A percentile compares a stretch with the other conserved stretches of the same genome.
Conservation (phyloP, 2,888 invertebrate species). For the Microplitis manilae region DNA sequence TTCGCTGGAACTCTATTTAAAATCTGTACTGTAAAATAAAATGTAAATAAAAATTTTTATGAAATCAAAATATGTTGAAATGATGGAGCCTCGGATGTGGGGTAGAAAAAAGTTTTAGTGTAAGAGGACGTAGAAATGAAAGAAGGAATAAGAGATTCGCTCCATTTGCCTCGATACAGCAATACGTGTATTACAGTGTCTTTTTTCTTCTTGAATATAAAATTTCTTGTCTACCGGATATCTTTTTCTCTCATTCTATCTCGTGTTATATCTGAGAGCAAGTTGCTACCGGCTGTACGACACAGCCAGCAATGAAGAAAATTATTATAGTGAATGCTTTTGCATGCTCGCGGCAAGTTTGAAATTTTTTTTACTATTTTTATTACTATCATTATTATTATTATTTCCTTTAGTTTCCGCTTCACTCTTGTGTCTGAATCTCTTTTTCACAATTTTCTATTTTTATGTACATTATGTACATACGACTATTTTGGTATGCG, state of each 20-base stretch:
- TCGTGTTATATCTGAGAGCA: slow-evolving; percentile 15
- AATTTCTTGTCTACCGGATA: slow-evolving; percentile 21
- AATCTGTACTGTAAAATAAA: neutral
- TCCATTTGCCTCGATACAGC: slow-evolving; percentile 60
- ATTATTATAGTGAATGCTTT: slow-evolving; percentile 28
- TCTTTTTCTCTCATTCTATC: slow-evolving; percentile 22
- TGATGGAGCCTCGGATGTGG: neutral
- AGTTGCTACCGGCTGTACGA: slow-evolving; percentile 16
- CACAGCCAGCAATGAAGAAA: slow-evolving; percentile 22
- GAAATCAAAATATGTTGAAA: slow-evolving; percentile 47
- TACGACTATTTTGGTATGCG: neutral
- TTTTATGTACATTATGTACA: slow-evolving; percentile 8
- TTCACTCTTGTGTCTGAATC: slow-evolving; percentile 6
- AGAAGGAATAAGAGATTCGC: slow-evolving; percentile 44
- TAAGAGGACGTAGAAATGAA: neutral
- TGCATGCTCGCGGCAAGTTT: slow-evolving; percentile 13
- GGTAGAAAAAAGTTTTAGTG: neutral
- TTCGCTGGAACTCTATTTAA: neutral
- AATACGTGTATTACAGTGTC: slow-evolving; percentile 54
- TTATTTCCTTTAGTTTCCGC: slow-evolving; percentile 5
- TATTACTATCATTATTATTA: neutral
- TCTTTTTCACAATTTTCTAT: slow-evolving; percentile 23
- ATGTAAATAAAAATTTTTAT: slow-evolving; percentile 51
- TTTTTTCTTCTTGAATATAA: slow-evolving; percentile 10
- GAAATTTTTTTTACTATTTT: neutral